Conservation (phyloP, 2,888 invertebrate genomes). For the Athalia cordata region DNA sequence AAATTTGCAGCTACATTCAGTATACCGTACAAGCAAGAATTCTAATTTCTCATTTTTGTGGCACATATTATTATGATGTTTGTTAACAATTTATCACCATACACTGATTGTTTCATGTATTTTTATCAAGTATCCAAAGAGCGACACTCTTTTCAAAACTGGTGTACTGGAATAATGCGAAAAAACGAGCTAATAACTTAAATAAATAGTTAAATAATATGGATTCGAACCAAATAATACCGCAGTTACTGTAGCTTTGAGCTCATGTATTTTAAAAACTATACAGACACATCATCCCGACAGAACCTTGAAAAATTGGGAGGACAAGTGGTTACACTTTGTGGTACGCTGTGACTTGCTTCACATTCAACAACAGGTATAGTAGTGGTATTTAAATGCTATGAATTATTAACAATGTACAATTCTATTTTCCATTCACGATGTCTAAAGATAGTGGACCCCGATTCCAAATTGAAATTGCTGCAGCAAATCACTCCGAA, state of each 20-base stretch:
- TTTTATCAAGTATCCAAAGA: neutral
- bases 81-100: neutral
- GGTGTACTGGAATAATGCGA: neutral
- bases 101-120: neutral
- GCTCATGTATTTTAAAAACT: constrained; percentile 32
- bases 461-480: constrained; percentile 92
- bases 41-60: neutral
- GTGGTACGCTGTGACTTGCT: neutral
- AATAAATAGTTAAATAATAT: constrained; percentile 30
- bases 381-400: constrained; percentile 28
- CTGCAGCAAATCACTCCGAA: constrained; percentile 80
- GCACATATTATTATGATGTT: neutral
- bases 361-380: neutral
- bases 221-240: constrained; percentile 10
- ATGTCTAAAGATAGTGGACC: constrained; percentile 83
- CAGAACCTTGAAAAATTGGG: constrained; percentile 2
- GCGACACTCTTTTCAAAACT: neutral
- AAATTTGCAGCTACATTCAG: too few relatives aligned
- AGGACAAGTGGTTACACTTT: constrained; percentile 12
- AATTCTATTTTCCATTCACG: constrained; percentile 20
- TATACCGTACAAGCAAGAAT: neutral
- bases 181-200: neutral
- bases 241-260: neutral
- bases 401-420: constrained; percentile 36
- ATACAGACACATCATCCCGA: constrained; percentile 14